Evolutionary conservation across 2,113 vertebrate genomes (phyloP), one percentile per base, ranked within the genome.

Genomic region (Urocitellus parryii): DNA sequence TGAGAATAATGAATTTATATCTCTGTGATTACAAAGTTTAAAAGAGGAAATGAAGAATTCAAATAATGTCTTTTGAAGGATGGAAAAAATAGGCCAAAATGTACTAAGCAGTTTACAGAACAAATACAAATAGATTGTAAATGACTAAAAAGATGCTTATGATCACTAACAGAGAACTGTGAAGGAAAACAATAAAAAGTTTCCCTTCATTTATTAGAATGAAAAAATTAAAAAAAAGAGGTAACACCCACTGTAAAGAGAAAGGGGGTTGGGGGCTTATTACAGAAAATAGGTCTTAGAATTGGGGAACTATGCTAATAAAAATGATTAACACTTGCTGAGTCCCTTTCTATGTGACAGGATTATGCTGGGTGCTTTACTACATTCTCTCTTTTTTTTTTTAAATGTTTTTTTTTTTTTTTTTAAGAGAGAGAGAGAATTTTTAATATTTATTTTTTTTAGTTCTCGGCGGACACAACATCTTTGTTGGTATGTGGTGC

Each of bases 11-110:
- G 82, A 6, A 29, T 32, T 90, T n/a, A 32, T 56, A 14, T 56
- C 77, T 78, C 70, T 65, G 32, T 73, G 70, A 61, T 70, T 84
- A 90, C 53, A 89, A 77, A 73, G 16, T 42, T 84, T 67, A 90
- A 78, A 88, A 72, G 78, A 56, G 32, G 45, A 65, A 65, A 78
- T 63, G 48, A 48, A 65, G 72, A 88, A 83, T 65, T 32, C 72
- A 73, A 84, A 79, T 56, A 72, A 84, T 32, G 29, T 6, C n/a
- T 82, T 79, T 45, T 67, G n/a, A 56, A 81, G 65, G 80, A 74
- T 32, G 90, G n/a, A 90, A 77, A 77, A 45, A 90, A 85, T 67
- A 32, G 73, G 80, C 73, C 18, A 39, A 85, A 74, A n/a, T 73
- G 4, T n/a, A 84, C 42, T 0, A 73, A n/a, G 42, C 72, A 56